These are phyloP conservation scores for Rana temporaria DNA, from an alignment of 2,113 vertebrate genomes.

Conservation along the genomic window DNA sequence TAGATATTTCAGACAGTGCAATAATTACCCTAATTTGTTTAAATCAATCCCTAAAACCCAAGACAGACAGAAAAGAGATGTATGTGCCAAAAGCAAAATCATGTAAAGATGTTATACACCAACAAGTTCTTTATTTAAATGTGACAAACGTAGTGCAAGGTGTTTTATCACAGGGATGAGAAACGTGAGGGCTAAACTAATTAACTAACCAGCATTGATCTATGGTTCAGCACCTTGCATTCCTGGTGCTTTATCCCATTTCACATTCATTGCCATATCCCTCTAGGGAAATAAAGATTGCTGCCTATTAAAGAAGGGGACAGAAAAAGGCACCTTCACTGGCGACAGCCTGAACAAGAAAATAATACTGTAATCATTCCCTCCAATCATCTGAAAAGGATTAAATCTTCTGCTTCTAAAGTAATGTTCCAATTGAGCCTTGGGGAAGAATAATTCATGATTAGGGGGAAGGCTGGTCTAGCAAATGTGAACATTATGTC, in stretches of 20 bases:
- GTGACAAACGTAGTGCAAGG: slow-evolving; percentile 63
- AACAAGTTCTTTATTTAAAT: slow-evolving; percentile 56
- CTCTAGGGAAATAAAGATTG: slow-evolving; percentile 87
- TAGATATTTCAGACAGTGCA: slow-evolving; percentile 52
- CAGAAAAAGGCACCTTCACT: slow-evolving; percentile 90
- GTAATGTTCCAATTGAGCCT: slow-evolving; percentile 88
- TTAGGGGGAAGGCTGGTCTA: slow-evolving; percentile 87
- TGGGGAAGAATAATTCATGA: slow-evolving; percentile 91
- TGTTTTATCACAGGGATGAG: slow-evolving; percentile 71
- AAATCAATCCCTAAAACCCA: slow-evolving; percentile 55
- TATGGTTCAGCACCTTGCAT: slow-evolving; percentile 77
- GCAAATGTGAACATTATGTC: slow-evolving; percentile 90
- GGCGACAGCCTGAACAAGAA: slow-evolving; percentile 84
- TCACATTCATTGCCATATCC: slow-evolving; percentile 80
- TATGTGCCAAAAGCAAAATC: slow-evolving; percentile 33
- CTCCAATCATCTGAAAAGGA: slow-evolving; percentile 91
- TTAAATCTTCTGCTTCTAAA: slow-evolving; percentile 90
- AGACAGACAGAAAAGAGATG: slow-evolving; percentile 58
- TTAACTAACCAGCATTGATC: slow-evolving; percentile 81
- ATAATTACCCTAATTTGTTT: slow-evolving; percentile 31
- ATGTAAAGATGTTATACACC: slow-evolving; percentile 56
- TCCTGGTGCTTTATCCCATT: slow-evolving; percentile 84
- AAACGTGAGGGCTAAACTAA: slow-evolving; percentile 74
- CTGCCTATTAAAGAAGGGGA: slow-evolving; percentile 85
- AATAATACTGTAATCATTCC: slow-evolving; percentile 91